Evolutionary conservation across 1,140 invertebrate genomes (phyloP).

Genomic region (Atta colombica): DNA sequence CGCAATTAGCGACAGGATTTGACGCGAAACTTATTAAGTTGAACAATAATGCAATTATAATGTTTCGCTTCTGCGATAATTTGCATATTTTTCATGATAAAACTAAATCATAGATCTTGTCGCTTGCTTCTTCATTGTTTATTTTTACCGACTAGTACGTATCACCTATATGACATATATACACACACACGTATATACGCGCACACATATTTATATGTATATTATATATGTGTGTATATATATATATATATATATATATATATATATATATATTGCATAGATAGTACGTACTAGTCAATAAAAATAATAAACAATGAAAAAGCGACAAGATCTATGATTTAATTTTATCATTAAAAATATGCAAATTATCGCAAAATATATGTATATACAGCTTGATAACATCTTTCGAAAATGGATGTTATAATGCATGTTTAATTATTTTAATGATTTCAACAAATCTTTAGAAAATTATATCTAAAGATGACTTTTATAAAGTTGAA

Average conservation of each 20-base stretch:
- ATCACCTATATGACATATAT: neutral
- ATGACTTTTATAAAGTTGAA: neutral
- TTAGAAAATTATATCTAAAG: neutral
- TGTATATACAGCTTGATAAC: neutral
- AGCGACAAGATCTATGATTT: no score
- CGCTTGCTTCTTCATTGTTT: neutral
- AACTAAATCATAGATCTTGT: neutral
- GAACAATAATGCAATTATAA: constrained; percentile 7
- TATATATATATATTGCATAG: no score
- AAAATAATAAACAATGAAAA: no score
- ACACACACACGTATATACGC: no score
- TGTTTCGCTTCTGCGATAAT: neutral
- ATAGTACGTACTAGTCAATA: no score
- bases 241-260: no score
- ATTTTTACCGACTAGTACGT: neutral
- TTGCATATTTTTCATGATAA: neutral
- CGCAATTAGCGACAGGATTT: neutral
- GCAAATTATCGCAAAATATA: no score
- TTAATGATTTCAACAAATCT: neutral
- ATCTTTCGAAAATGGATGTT: neutral
- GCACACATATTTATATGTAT: no score
- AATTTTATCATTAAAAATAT: no score
- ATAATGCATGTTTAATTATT: neutral
- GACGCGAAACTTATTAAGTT: constrained; percentile 1
- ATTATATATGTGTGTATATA: no score